Base-by-base conservation (phyloP, 2,888 invertebrate species). In the Caenorhabditis zanzibari region DNA sequence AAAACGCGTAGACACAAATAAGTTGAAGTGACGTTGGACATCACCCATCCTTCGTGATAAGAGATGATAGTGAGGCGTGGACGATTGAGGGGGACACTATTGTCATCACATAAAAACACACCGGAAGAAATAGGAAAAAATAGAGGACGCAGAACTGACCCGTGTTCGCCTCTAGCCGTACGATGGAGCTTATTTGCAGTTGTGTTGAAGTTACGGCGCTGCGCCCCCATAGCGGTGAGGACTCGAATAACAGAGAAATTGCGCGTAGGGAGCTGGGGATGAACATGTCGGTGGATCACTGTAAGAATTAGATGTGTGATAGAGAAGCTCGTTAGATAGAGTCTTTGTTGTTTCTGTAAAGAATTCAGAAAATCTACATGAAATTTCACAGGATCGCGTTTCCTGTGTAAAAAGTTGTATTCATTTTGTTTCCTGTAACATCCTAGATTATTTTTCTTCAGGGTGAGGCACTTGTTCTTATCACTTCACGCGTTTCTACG, bases 161-260 rank as follows among this genome's bases (percentile, higher is more conserved):
- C 82, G 82, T 79, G 77, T 77, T 82, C 82, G 66, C 22, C 54
- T 54, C 52, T 73, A 26, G 63, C 59, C 26, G 74, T 83, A 26
- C 83, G 83, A 52, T 83, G 83, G 83, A 83, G 83, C 83, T 75
- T 49, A 58, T 69, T 83, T 83, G 80, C 71, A 38, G 82, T 32
- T n/a, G 72, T 59, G 59, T 82, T 54, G 52, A 76, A 54, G 38
- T 56, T 54, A 35, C 69, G 68, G n/a, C 24, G 54, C 41, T 72
- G 38, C 56, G 54, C 56, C 28, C 32, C 75, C 52, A 69, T 26
- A 16, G 59, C 47, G 38, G 38, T 61, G 54, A 49, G 68, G 61
- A 54, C 44, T 28, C 59, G 63, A 54, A 72, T 56, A 56, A 56
- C 71, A 35, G 58, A 32, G 26, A 68, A 12, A 35, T 35, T 49